Evolutionary conservation across 2,888 invertebrate species (phyloP).

Genomic region (Ceriagrion tenellum): DNA sequence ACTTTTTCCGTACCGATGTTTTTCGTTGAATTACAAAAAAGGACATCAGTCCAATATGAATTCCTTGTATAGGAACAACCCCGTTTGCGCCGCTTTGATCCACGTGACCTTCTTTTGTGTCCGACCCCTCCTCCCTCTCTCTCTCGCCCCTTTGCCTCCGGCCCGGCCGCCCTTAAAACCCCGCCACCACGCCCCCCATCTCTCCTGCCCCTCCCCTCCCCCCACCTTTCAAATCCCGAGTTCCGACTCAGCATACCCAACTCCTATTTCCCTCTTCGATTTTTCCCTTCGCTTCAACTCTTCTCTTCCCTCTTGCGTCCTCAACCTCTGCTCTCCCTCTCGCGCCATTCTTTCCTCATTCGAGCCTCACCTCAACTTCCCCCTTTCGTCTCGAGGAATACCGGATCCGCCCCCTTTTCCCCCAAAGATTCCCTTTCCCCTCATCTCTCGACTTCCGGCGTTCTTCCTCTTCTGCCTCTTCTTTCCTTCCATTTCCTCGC

Average conservation of each 20-base stretch:
- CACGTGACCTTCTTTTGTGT: background rate
- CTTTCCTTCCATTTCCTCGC: background rate
- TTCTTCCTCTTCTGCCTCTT: too few relatives aligned
- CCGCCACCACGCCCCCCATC: too few relatives aligned
- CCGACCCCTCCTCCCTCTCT: background rate
- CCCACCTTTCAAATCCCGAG: background rate
- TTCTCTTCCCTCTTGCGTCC: background rate
- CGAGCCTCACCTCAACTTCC: background rate
- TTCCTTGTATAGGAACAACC: background rate
- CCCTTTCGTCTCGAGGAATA: background rate
- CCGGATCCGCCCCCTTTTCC: background rate
- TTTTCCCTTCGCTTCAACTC: background rate
- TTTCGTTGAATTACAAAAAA: background rate
- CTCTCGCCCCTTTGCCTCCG: too few relatives aligned
- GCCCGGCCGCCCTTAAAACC: too few relatives aligned
- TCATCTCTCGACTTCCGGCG: background rate
- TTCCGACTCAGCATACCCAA: background rate
- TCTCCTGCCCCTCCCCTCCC: too few relatives aligned
- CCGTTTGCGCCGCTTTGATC: background rate
- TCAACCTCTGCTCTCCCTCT: background rate
- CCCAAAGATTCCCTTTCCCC: background rate
- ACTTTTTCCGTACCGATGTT: too few relatives aligned
- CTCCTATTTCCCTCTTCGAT: background rate
- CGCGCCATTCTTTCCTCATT: background rate
- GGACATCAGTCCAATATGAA: background rate